These are phyloP conservation scores for Junco hyemalis DNA, from an alignment of 2,113 vertebrate genomes.

Conservation along the genomic window DNA sequence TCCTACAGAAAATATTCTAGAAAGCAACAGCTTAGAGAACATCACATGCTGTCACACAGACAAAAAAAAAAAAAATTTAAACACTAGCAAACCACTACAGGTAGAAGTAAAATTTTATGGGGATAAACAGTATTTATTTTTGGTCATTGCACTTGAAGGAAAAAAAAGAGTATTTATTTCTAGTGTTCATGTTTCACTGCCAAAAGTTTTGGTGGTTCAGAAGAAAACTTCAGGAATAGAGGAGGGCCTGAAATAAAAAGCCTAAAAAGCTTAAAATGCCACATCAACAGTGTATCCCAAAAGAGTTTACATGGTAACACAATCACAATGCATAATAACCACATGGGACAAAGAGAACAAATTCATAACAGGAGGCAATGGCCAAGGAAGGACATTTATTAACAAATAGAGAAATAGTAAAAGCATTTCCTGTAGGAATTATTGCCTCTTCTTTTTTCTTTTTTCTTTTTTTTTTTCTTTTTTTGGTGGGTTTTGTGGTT, in stretches of 20 bases:
- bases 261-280: neutral
- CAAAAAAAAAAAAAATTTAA: neutral
- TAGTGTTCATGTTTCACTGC: neutral
- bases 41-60: neutral
- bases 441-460: fast-evolving
- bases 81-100: neutral
- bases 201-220: neutral
- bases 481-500: neutral
- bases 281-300: neutral
- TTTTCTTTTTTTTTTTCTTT: neutral
- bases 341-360: neutral
- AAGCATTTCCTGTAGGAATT: neutral
- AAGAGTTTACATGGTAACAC: neutral
- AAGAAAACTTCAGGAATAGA: neutral
- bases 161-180: neutral
- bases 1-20: neutral
- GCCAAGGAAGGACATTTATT: neutral
- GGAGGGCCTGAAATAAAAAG: neutral
- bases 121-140: neutral
- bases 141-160: neutral
- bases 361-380: neutral
- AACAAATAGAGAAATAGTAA: neutral
- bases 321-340: neutral
- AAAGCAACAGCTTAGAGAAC: neutral
- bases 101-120: neutral